phyloP scores from a whole-genome alignment of 2,888 invertebrate genomes.

The Sarcophaga rosellei region DNA sequence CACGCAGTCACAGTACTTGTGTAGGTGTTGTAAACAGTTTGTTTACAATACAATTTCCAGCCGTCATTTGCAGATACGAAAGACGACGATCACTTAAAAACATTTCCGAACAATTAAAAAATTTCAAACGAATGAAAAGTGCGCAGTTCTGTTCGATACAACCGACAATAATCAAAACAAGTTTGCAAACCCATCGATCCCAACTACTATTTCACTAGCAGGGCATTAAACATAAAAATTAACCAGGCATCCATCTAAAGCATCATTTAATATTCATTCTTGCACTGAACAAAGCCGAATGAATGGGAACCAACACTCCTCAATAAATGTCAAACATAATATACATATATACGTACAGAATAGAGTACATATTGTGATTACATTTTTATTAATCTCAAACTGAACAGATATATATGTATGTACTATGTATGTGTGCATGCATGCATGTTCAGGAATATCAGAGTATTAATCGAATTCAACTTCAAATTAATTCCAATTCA shows the following conservation, averaged over 20 bases:
- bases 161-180: constrained; percentile 22
- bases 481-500: background rate
- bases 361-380: constrained; percentile 17
- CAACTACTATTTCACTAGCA: constrained; percentile 12
- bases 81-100: background rate
- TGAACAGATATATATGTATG: too few relatives aligned
- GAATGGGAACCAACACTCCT: constrained; percentile 60
- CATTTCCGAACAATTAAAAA: background rate
- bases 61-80: constrained; percentile 41
- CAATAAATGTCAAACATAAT: constrained; percentile 62
- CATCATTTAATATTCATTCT: constrained; percentile 10
- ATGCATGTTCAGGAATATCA: too few relatives aligned
- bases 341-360: constrained; percentile 48
- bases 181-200: constrained; percentile 50
- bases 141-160: constrained; percentile 36
- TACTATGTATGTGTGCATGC: too few relatives aligned
- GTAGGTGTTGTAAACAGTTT: constrained; percentile 67
- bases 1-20: constrained; percentile 2
- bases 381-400: constrained; percentile 7
- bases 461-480: background rate
- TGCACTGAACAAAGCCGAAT: background rate
- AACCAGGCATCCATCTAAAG: constrained; percentile 24
- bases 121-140: constrained; percentile 11
- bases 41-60: constrained; percentile 60
- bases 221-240: constrained; percentile 10